phyloP scores from a whole-genome alignment of 2,113 vertebrate species.

The Cryptomyrus ogoouensis region DNA sequence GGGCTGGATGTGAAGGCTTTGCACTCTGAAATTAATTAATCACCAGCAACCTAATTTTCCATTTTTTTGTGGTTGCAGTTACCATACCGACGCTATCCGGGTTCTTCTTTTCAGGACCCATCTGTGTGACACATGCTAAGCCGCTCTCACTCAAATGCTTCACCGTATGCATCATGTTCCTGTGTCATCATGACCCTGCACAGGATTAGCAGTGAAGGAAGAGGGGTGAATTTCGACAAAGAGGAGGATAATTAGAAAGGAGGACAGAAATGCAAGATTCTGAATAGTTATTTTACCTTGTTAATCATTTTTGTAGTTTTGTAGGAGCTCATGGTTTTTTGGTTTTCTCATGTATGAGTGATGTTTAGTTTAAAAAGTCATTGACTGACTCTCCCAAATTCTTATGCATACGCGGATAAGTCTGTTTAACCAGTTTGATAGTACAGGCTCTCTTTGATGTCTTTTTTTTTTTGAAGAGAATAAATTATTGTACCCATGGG shows the following conservation, averaged over 20 bases:
- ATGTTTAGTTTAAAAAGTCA: neutral
- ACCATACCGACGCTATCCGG: neutral
- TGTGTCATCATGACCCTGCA: neutral
- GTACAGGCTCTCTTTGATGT: neutral
- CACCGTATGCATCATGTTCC: neutral
- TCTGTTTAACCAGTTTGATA: neutral
- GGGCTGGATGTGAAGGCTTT: neutral
- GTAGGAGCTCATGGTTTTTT: neutral
- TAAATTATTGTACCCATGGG: neutral
- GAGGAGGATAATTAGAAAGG: neutral
- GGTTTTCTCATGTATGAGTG: neutral
- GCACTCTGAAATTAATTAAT: neutral
- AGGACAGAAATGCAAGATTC: neutral
- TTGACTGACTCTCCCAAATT: neutral
- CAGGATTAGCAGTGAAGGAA: neutral
- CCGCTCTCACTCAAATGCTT: neutral
- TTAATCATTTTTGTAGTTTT: neutral
- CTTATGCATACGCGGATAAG: neutral
- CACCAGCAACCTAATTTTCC: neutral
- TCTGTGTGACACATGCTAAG: too few species aligned
- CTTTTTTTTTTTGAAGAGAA: neutral
- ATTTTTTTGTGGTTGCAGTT: neutral
- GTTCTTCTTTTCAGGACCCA: neutral
- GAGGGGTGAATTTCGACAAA: neutral
- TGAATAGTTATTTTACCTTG: neutral